Percentiles rank a stretch among this genome's conserved stretches.
Conservation (phyloP, 2,797 vertebrate species). For the Bufotes viridis region DNA sequence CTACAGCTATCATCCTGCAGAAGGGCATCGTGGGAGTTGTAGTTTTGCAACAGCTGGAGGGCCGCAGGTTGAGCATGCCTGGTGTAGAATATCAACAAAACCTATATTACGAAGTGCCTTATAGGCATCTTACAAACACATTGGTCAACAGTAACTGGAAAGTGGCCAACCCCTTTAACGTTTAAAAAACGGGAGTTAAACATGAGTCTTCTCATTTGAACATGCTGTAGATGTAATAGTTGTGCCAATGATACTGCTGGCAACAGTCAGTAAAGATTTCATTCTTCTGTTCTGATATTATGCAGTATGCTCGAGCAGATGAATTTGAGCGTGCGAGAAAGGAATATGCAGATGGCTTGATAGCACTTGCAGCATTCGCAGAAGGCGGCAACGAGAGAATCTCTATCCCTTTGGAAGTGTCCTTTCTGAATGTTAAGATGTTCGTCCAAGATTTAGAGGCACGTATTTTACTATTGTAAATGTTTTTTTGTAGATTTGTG, state of each 20-base stretch:
- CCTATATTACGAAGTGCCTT: no score
- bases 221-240: background rate
- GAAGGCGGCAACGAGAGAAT: constrained; percentile 86
- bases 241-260: background rate
- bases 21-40: no score
- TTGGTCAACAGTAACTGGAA: no score
- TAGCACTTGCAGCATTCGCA: constrained; percentile 85
- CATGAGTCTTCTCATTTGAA: background rate
- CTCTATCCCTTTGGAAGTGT: constrained; percentile 84
- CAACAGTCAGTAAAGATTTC: background rate
- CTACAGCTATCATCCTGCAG: no score
- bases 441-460: constrained; percentile 94
- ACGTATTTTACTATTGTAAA: constrained; percentile 54
- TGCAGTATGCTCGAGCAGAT: constrained; percentile 91
- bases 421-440: constrained; percentile 89
- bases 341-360: constrained; percentile 86
- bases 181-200: background rate
- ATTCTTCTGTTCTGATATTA: constrained; percentile 47
- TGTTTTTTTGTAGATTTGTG: background rate
- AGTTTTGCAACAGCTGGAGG: no score
- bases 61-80: no score
- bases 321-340: constrained; percentile 91
- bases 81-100: background rate
- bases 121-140: no score
- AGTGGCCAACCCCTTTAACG: no score